Conservation (phyloP, 2,797 vertebrate genomes). For the Paratrypauchen microcephalus region DNA sequence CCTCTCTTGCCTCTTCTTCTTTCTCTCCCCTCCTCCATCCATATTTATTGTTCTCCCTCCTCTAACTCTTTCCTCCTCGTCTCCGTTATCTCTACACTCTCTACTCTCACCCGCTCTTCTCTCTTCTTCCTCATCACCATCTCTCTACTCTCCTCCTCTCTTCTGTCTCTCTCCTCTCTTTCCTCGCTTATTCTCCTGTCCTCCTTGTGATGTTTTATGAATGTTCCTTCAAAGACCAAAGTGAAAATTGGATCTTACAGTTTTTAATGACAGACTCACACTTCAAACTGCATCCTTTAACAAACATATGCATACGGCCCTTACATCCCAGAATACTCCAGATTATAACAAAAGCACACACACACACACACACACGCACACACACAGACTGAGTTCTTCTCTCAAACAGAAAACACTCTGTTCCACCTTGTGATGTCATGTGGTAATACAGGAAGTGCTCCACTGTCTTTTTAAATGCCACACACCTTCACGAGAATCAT, state of each 20-base stretch:
- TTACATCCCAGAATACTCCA: not conserved
- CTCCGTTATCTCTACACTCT: not conserved
- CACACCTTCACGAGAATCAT: no score
- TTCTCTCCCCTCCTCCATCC: not conserved
- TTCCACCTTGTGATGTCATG: no score
- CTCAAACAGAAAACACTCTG: no score
- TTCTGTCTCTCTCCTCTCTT: not conserved
- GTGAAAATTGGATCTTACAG: constrained; percentile 39
- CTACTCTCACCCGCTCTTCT: constrained; percentile 22
- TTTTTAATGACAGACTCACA: constrained; percentile 42
- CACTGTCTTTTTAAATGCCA: no score
- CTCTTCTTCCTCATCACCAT: not conserved
- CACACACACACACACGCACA: no score
- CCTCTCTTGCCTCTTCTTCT: not conserved
- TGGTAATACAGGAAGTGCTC: no score
- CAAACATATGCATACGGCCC: constrained; percentile 28
- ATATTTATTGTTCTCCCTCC: constrained; percentile 7
- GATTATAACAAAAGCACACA: not conserved
- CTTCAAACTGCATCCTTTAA: constrained; percentile 29
- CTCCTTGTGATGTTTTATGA: constrained; percentile 45
- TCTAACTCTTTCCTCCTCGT: constrained; percentile 4
- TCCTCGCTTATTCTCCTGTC: constrained; percentile 11
- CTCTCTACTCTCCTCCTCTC: constrained; percentile 11
- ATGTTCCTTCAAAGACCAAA: constrained; percentile 43
- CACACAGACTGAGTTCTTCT: no score